Percentiles rank a stretch among this genome's conserved stretches.
Evolutionary conservation across 2,113 vertebrate species (phyloP).

Genomic region (Cavia porcellus): DNA sequence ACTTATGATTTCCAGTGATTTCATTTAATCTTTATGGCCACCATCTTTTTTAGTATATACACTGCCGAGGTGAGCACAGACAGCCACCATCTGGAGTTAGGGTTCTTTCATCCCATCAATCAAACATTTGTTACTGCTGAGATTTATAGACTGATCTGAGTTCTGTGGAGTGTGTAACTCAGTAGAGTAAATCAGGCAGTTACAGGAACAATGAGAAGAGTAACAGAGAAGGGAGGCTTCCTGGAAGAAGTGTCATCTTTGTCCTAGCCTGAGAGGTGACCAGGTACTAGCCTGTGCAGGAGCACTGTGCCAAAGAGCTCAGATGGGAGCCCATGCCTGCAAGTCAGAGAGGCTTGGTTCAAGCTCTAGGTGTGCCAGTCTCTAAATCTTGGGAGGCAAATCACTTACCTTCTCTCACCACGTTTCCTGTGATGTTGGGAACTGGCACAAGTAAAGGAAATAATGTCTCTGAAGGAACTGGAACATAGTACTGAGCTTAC

Average conservation of each 20-base stretch:
- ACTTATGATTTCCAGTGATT: neutral
- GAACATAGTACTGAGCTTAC: neutral
- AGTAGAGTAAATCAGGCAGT: neutral
- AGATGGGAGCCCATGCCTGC: neutral
- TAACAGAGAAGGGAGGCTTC: neutral
- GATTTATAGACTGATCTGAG: neutral
- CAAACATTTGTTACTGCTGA: neutral
- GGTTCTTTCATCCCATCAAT: neutral
- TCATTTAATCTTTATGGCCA: neutral
- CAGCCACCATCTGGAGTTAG: neutral
- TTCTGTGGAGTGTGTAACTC: neutral
- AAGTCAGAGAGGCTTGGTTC: neutral
- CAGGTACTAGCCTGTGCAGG: neutral
- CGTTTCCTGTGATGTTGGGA: neutral
- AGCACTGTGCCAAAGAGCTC: neutral
- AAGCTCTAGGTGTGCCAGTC: neutral
- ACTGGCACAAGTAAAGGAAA: neutral
- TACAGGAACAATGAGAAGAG: neutral
- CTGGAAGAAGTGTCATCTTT: neutral
- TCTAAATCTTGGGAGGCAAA: neutral
- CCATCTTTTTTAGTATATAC: neutral
- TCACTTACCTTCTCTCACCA: neutral
- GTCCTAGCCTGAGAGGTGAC: neutral
- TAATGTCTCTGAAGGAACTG: neutral
- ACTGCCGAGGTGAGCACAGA: neutral